Conservation (phyloP, 2,113 vertebrate species). For the Neotoma lepida region DNA sequence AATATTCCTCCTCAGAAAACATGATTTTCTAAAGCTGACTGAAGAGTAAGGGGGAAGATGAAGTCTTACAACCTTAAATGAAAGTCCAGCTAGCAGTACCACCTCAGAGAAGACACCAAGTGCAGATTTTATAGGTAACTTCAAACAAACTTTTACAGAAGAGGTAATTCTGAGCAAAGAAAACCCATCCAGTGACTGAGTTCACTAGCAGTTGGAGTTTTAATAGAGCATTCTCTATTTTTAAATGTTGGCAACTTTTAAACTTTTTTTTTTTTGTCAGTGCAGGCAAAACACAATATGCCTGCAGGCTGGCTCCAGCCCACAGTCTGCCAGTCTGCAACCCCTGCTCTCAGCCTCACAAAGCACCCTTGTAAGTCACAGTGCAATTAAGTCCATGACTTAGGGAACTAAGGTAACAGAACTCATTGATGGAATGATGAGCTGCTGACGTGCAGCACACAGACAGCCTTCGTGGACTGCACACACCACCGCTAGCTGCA, state of each 20-base stretch:
- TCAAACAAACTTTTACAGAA: neutral
- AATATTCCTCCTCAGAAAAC: neutral
- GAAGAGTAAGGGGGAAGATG: conserved; percentile 1
- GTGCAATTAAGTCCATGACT: neutral
- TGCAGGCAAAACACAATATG: conserved; percentile 60
- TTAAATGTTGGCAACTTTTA: conserved; percentile 63
- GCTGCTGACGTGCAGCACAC: neutral
- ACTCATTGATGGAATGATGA: neutral
- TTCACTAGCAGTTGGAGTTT: conserved; percentile 44
- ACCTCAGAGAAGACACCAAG: conserved; percentile 15
- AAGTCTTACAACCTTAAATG: neutral
- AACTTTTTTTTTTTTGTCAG: conserved; percentile 53
- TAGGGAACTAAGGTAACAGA: neutral
- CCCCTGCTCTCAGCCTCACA: conserved; percentile 4
- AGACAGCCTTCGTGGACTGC: neutral
- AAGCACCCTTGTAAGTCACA: neutral
- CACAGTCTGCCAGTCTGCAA: conserved; percentile 48
- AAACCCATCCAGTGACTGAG: conserved; percentile 23
- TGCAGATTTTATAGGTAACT: conserved; percentile 2
- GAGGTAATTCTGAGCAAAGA: conserved; percentile 31
- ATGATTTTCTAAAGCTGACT: neutral
- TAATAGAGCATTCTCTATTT: conserved; percentile 67
- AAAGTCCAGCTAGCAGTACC: neutral
- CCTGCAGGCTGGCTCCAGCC: conserved; percentile 21
- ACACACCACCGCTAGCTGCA: neutral